phyloP scores from a whole-genome alignment of 2,888 invertebrate genomes.

The Fragum sueziense region DNA sequence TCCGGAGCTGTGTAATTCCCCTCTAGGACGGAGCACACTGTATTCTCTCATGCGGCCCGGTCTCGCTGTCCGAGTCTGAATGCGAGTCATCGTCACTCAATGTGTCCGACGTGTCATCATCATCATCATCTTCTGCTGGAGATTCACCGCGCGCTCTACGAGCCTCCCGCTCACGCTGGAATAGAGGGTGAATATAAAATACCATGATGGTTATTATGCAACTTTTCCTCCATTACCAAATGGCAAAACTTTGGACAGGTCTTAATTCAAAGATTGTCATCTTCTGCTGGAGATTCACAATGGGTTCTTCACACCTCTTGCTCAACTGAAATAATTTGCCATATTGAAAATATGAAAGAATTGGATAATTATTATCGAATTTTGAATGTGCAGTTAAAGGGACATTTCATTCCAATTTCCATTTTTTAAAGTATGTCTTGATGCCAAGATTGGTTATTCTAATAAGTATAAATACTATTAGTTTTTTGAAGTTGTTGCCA shows the following conservation, averaged over 20 bases:
- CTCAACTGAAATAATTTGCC: too few relatives aligned
- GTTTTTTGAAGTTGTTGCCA: too few relatives aligned
- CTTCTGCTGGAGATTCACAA: too few relatives aligned
- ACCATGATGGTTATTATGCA: background rate
- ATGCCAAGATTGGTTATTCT: too few relatives aligned
- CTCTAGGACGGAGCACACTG: slow-evolving; percentile 51
- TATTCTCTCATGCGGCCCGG: slow-evolving; percentile 37
- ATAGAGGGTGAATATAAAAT: background rate
- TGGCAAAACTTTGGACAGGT: background rate
- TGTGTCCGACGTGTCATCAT: slow-evolving; percentile 46
- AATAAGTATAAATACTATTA: too few relatives aligned
- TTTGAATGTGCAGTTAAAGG: too few relatives aligned
- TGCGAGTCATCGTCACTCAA: slow-evolving; percentile 36
- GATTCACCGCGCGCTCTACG: slow-evolving; percentile 27
- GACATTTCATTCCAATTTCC: too few relatives aligned
- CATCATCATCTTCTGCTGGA: slow-evolving; percentile 32
- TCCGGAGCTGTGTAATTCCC: background rate
- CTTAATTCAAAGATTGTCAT: background rate
- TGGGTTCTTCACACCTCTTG: too few relatives aligned
- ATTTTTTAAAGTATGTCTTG: too few relatives aligned
- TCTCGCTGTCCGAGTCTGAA: slow-evolving; percentile 44
- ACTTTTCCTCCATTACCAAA: background rate
- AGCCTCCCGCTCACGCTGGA: slow-evolving; percentile 42
- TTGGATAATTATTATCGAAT: too few relatives aligned
- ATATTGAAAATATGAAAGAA: too few relatives aligned